Conservation (phyloP, 1,140 invertebrate species). For the Lamellibrachia luymesi region DNA sequence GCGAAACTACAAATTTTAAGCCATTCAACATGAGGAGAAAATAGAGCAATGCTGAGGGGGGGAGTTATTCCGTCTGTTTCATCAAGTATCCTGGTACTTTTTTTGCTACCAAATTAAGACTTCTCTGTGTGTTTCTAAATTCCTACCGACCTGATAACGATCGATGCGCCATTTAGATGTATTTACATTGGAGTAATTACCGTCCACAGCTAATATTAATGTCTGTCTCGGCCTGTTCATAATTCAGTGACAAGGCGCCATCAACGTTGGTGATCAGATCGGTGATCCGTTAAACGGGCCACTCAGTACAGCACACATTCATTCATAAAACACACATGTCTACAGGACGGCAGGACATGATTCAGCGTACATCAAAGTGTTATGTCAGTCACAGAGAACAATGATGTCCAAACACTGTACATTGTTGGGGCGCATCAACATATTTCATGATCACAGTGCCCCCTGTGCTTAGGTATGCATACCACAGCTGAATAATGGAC, state of each 20-base stretch:
- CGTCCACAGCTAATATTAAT: not conserved
- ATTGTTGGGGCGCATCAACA: not conserved
- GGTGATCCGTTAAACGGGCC: not conserved
- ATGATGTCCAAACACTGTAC: not conserved
- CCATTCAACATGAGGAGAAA: too few species aligned
- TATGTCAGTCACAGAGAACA: not conserved
- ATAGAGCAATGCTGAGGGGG: too few species aligned
- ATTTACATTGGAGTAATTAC: constrained; percentile 1
- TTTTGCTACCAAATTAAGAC: not conserved
- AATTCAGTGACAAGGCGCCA: not conserved
- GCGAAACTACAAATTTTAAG: too few species aligned
- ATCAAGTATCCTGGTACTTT: not conserved
- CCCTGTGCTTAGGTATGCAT: not conserved
- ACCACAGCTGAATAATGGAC: not conserved
- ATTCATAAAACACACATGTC: constrained; percentile 5
- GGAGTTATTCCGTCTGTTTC: not conserved
- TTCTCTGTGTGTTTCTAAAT: not conserved
- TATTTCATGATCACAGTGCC: not conserved
- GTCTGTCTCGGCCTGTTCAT: not conserved
- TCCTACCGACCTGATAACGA: not conserved
- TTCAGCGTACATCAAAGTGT: not conserved
- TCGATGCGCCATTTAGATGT: not conserved
- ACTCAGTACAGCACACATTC: not conserved
- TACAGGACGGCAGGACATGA: not conserved
- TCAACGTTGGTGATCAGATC: not conserved